A percentile compares a stretch with the other conserved stretches of the same genome.
phyloP scores from a whole-genome alignment of 2,797 vertebrate species.

The Dromococcyx pavoninus region DNA sequence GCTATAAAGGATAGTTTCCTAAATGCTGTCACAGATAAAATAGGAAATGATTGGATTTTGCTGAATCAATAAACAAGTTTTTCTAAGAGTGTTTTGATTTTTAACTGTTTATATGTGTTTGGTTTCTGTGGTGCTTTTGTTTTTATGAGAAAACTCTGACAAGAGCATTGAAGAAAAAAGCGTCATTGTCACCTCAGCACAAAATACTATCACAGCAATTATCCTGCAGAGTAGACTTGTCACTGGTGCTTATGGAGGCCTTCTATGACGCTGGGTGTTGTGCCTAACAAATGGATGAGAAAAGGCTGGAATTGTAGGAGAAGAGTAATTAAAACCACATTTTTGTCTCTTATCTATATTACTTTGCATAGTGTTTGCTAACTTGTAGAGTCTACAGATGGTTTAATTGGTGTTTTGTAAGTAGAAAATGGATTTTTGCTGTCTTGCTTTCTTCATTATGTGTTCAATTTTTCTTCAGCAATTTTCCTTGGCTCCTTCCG shows the following conservation, averaged over 20 bases:
- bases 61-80: neutral
- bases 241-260: neutral
- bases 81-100: neutral
- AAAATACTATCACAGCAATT: neutral
- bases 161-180: neutral
- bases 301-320: neutral
- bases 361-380: neutral
- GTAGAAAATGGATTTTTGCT: neutral
- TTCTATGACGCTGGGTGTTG: neutral
- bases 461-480: conserved; percentile 74
- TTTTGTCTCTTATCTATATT: neutral
- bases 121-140: neutral
- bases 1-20: neutral
- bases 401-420: neutral
- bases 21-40: neutral
- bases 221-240: neutral
- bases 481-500: conserved; percentile 97
- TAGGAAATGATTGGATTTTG: neutral
- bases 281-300: neutral
- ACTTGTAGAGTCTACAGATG: neutral
- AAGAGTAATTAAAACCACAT: neutral
- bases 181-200: neutral
- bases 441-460: neutral
- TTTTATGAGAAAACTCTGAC: neutral
- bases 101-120: neutral